phyloP scores from a whole-genome alignment of 2,113 vertebrate genomes.

The Lipophrys pholis region DNA sequence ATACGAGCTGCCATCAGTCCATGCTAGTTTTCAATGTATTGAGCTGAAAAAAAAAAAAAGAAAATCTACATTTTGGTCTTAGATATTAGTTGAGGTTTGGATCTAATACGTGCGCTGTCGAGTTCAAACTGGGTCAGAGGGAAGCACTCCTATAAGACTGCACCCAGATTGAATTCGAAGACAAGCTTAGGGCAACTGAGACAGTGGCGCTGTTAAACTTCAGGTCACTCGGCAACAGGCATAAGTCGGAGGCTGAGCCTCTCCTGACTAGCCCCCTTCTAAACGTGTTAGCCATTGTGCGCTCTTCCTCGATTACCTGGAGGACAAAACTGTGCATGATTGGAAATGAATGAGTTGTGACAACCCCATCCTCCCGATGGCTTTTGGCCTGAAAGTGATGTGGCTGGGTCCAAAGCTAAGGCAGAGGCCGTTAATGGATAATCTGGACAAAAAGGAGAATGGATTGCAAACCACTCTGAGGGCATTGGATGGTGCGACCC shows the following conservation, averaged over 20 bases:
- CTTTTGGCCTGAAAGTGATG: constrained; percentile 30
- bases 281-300: constrained; percentile 55
- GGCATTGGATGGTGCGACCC: constrained; percentile 34
- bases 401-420: constrained; percentile 12
- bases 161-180: not conserved
- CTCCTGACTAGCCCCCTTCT: too few relatives aligned
- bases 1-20: not conserved
- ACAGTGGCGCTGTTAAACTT: constrained; percentile 54
- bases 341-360: constrained; percentile 56
- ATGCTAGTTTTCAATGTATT: not conserved
- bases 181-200: constrained; percentile 31
- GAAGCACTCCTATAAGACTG: not conserved
- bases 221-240: constrained; percentile 34
- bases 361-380: constrained; percentile 43
- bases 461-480: constrained; percentile 24
- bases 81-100: not conserved
- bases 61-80: not conserved
- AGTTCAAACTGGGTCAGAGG: constrained; percentile 1
- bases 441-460: constrained; percentile 19
- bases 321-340: constrained; percentile 36
- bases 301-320: constrained; percentile 40
- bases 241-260: constrained; percentile 9
- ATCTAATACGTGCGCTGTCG: not conserved
- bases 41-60: not conserved
- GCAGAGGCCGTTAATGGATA: constrained; percentile 24